Evolutionary conservation across 2,113 vertebrate genomes (phyloP).

Genomic region (Thermophis baileyi): DNA sequence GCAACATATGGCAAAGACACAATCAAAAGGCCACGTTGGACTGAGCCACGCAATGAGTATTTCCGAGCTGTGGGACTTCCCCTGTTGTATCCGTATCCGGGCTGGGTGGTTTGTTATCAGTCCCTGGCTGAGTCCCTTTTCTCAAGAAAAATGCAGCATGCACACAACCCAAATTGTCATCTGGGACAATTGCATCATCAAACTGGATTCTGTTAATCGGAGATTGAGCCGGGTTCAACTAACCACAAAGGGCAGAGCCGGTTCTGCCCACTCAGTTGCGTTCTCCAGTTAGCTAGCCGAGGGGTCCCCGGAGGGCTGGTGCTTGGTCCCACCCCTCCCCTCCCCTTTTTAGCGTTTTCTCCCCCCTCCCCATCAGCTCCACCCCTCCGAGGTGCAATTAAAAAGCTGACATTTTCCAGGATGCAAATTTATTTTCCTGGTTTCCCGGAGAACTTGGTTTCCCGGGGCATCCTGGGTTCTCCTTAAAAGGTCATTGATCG

Average conservation of each 20-base stretch:
- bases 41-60: background rate
- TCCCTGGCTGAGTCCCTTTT: background rate
- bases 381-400: fast-evolving
- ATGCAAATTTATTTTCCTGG: background rate
- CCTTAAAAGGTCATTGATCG: background rate
- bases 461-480: background rate
- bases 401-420: too few relatives aligned
- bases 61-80: background rate
- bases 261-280: background rate
- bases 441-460: background rate
- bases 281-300: background rate
- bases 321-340: background rate
- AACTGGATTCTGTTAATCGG: background rate
- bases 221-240: too few relatives aligned
- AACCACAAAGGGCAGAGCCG: background rate
- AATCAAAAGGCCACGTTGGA: background rate
- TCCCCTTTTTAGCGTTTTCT: background rate
- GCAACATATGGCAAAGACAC: background rate
- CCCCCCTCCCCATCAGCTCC: background rate
- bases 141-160: background rate
- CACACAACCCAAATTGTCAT: background rate
- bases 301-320: background rate
- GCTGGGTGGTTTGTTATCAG: background rate
- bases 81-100: background rate
- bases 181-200: background rate